Evolutionary conservation across 2,888 invertebrate genomes (phyloP).

Genomic region (Limnephilus marmoratus): DNA sequence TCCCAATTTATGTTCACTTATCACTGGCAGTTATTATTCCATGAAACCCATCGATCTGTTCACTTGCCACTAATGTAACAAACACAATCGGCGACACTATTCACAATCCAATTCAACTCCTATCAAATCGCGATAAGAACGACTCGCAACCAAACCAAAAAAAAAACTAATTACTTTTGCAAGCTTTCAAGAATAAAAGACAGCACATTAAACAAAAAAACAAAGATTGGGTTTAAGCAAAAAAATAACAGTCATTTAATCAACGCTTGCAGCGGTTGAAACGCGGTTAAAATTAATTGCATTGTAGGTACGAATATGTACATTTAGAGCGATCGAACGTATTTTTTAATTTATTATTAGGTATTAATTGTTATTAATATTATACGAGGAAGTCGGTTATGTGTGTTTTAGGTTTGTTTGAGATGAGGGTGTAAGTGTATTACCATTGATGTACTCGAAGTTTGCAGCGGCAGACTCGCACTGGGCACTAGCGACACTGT

Average conservation of each 20-base stretch:
- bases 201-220: not conserved
- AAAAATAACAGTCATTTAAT: not conserved
- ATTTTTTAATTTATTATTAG: no score
- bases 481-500: not conserved
- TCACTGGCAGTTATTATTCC: not conserved
- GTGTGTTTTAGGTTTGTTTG: not conserved
- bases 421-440: not conserved
- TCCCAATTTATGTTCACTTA: conserved; percentile 23
- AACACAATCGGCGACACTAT: not conserved
- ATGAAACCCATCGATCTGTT: not conserved
- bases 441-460: conserved; percentile 12
- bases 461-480: not conserved
- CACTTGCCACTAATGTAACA: not conserved
- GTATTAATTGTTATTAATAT: not conserved
- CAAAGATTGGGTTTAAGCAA: not conserved
- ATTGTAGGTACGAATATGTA: not conserved
- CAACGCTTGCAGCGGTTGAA: not conserved
- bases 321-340: no score
- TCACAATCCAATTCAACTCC: not conserved
- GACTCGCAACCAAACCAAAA: not conserved
- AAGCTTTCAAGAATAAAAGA: not conserved
- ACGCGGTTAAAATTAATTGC: not conserved
- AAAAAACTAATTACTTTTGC: not conserved
- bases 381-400: not conserved
- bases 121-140: not conserved